Conservation (phyloP, 1,140 invertebrate species). For the Orchestia grillus region DNA sequence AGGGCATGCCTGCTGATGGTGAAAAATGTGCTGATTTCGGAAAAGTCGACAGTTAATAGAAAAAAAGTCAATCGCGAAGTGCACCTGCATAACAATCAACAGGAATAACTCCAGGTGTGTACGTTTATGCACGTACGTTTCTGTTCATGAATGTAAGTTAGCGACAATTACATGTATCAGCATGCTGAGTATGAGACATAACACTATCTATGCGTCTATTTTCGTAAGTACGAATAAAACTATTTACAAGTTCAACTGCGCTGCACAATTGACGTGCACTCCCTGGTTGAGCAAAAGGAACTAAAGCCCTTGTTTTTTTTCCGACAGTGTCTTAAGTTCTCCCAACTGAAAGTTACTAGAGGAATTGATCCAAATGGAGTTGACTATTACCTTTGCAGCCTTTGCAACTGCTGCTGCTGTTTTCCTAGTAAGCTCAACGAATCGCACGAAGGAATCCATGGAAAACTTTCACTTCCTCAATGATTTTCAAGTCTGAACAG, state of each 20-base stretch:
- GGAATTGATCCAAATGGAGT: too few relatives aligned
- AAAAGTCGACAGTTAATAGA: not conserved
- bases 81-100: not conserved
- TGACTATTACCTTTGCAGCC: too few relatives aligned
- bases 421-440: not conserved
- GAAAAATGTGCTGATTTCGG: not conserved
- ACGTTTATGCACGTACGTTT: not conserved
- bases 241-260: too few relatives aligned
- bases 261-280: not conserved
- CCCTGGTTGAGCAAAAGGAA: too few relatives aligned
- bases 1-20: not conserved
- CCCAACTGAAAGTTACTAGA: too few relatives aligned
- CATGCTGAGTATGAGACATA: too few relatives aligned
- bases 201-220: not conserved
- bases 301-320: not conserved
- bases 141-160: not conserved
- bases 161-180: too few relatives aligned
- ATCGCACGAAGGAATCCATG: not conserved
- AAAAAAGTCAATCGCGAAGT: not conserved
- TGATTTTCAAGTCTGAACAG: not conserved
- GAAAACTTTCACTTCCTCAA: not conserved
- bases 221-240: not conserved
- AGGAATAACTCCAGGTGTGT: not conserved
- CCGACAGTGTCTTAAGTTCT: not conserved
- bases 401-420: not conserved